phyloP scores from a whole-genome alignment of 2,888 invertebrate genomes.

The Hecatera dysodea region DNA sequence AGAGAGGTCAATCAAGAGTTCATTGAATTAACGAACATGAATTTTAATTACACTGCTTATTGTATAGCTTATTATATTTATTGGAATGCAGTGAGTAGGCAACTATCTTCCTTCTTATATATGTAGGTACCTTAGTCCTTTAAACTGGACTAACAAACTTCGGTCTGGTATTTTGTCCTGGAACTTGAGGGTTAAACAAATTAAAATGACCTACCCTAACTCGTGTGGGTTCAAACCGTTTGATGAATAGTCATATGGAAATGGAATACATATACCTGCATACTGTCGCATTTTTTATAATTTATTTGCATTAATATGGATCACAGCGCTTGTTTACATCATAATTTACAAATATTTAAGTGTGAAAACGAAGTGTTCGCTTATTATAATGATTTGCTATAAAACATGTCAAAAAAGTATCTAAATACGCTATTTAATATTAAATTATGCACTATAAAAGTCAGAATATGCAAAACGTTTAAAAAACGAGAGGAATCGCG shows the following conservation, averaged over 20 bases:
- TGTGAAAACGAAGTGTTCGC: conserved; percentile 31
- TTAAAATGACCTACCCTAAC: background rate
- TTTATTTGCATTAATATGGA: conserved; percentile 4
- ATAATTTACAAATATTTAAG: conserved; percentile 23
- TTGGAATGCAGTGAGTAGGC: conserved; percentile 9
- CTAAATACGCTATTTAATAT: conserved; percentile 34
- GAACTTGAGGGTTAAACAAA: background rate
- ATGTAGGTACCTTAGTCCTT: background rate
- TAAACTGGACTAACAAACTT: background rate
- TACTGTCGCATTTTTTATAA: conserved; percentile 1
- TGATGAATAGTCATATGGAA: background rate
- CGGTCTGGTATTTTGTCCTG: background rate
- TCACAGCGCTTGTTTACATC: conserved; percentile 27
- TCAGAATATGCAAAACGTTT: conserved; percentile 43
- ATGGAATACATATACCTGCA: background rate
- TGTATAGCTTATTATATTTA: conserved; percentile 49
- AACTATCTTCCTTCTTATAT: background rate
- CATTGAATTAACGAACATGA: conserved; percentile 63
- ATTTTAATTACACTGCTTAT: conserved; percentile 55
- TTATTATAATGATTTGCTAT: conserved; percentile 39
- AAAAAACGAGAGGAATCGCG: background rate
- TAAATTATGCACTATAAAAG: conserved; percentile 60
- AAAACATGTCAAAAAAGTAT: conserved; percentile 42
- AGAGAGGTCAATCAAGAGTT: conserved; percentile 56
- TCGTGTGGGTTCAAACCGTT: background rate